Evolutionary conservation across 2,888 invertebrate species (phyloP).

Genomic region (Bombylius major): DNA sequence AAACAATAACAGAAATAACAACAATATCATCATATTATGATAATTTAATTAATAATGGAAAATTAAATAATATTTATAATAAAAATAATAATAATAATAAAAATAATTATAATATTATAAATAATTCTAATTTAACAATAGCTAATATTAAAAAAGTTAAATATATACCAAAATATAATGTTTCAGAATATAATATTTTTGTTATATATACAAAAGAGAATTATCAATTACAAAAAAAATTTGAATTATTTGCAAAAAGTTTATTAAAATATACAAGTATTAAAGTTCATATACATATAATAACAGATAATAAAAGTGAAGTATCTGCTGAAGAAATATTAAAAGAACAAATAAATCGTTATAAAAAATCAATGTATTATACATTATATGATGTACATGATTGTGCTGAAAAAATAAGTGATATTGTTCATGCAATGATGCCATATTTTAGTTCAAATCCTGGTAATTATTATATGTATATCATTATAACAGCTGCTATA

Average conservation of each 20-base stretch:
- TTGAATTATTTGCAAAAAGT: constrained; percentile 32
- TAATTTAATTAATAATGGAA: neutral
- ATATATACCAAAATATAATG: constrained; percentile 13
- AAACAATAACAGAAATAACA: neutral
- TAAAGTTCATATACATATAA: constrained; percentile 45
- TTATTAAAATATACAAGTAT: constrained; percentile 33
- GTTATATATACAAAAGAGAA: constrained; percentile 34
- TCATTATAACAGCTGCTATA: neutral
- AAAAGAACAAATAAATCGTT: constrained; percentile 31
- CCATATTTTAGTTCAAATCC: constrained; percentile 58
- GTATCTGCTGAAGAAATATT: constrained; percentile 41
- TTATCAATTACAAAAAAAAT: constrained; percentile 31
- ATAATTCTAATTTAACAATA: constrained; percentile 2
- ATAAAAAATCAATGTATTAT: constrained; percentile 37
- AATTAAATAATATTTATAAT: neutral
- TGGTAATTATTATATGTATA: constrained; percentile 35
- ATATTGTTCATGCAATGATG: constrained; percentile 53
- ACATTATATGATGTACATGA: constrained; percentile 49
- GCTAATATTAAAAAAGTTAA: constrained; percentile 13
- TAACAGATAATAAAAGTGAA: constrained; percentile 47
- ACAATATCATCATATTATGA: neutral
- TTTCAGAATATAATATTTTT: constrained; percentile 31
- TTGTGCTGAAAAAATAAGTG: constrained; percentile 44
- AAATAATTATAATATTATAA: neutral
- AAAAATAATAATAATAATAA: neutral